Evolutionary conservation across 1,140 invertebrate species (phyloP).

Genomic region (Planococcus citri): DNA sequence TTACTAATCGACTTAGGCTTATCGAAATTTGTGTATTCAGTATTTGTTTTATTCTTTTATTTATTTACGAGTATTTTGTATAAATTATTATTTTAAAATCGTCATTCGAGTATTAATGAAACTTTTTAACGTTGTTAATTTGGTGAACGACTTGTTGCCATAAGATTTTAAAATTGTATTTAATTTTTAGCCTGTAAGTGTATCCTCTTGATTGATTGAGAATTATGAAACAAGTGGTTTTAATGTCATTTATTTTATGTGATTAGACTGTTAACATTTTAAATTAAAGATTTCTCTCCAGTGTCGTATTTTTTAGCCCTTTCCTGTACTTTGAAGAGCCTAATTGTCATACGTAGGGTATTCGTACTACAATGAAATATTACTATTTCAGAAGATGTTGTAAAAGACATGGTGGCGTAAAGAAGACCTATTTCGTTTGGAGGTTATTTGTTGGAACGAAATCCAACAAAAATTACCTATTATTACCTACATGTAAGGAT

Average conservation of each 20-base stretch:
- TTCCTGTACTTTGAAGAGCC: no score
- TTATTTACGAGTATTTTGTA: background rate
- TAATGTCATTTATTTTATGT: conserved; percentile 1
- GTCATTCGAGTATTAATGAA: background rate
- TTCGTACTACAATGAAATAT: no score
- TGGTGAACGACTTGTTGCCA: background rate
- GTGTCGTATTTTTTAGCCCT: no score
- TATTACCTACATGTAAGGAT: no score
- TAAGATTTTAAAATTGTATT: background rate
- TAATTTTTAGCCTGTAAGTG: background rate
- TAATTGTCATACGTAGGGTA: no score
- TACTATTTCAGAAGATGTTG: no score
- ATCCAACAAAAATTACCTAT: no score
- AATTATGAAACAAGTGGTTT: background rate
- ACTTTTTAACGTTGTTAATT: background rate
- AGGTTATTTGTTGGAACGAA: no score
- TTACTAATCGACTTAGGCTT: background rate
- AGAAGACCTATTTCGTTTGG: no score
- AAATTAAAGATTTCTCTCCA: background rate
- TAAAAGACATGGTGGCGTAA: no score
- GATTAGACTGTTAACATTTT: conserved; percentile 7
- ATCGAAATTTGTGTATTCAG: conserved; percentile 7
- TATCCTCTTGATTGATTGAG: background rate
- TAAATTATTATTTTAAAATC: background rate
- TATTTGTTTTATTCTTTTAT: background rate